Evolutionary conservation across 2,797 vertebrate species (phyloP).

Genomic region (Anguilla pacifica): DNA sequence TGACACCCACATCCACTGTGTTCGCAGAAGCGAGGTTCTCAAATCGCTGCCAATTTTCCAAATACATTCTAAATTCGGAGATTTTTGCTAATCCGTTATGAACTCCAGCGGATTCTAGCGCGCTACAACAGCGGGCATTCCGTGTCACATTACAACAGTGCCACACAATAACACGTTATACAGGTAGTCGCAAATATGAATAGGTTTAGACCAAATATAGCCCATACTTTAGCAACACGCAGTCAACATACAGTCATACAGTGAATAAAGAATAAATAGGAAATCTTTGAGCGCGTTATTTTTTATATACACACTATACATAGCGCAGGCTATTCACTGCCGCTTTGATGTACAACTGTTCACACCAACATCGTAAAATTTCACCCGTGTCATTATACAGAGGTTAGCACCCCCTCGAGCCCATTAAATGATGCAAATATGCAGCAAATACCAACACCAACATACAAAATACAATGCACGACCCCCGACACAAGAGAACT

Average conservation of each 20-base stretch:
- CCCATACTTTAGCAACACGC: not conserved
- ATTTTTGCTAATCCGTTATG: constrained; percentile 51
- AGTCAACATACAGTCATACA: not conserved
- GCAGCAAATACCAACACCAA: not conserved
- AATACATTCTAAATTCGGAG: constrained; percentile 5
- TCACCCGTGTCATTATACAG: not conserved
- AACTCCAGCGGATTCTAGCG: constrained; percentile 64
- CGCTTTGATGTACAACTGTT: not conserved
- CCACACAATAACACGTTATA: not conserved
- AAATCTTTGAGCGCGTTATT: constrained; percentile 35
- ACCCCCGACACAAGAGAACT: not conserved
- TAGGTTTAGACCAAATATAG: not conserved
- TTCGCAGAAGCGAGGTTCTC: not conserved
- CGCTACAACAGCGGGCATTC: constrained; percentile 57
- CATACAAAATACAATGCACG: not conserved
- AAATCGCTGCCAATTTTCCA: not conserved
- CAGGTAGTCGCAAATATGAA: not conserved
- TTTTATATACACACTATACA: constrained; percentile 40
- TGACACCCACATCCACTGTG: not conserved
- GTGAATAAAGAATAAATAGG: not conserved
- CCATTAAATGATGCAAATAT: not conserved
- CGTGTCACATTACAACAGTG: constrained; percentile 36
- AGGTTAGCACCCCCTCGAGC: not conserved
- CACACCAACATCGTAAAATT: not conserved
- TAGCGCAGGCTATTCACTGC: constrained; percentile 35